These are phyloP conservation scores for Lasioglossum leucozonium DNA, from an alignment of 2,888 invertebrate genomes.

Conservation along the genomic window DNA sequence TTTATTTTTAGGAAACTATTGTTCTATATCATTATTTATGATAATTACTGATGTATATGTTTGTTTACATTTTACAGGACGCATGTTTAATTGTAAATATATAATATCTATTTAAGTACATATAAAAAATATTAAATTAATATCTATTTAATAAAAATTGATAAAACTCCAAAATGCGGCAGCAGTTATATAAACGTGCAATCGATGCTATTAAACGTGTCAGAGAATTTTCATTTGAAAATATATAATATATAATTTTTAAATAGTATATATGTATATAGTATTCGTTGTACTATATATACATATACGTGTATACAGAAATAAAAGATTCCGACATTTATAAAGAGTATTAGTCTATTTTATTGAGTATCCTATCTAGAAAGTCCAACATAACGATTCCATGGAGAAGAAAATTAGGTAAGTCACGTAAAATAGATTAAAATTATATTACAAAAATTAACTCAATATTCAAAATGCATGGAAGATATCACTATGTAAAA, in stretches of 20 bases:
- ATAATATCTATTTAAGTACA: conserved; percentile 25
- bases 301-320: conserved; percentile 31
- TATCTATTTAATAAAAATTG: conserved; percentile 54
- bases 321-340: conserved; percentile 72
- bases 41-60: neutral
- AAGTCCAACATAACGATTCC: neutral
- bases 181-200: conserved; percentile 52
- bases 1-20: neutral
- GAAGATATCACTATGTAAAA: neutral
- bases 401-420: neutral
- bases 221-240: conserved; percentile 65
- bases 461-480: neutral
- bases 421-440: neutral
- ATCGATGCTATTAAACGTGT: conserved; percentile 49
- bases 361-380: neutral
- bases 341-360: conserved; percentile 53
- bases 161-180: conserved; percentile 29
- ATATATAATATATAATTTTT: conserved; percentile 35
- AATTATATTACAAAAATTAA: neutral
- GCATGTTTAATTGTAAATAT: conserved; percentile 38
- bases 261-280: conserved; percentile 23
- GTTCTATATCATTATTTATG: neutral
- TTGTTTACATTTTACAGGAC: neutral
- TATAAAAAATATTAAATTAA: conserved; percentile 33
- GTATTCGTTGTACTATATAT: conserved; percentile 7